Evolutionary conservation across 2,797 vertebrate genomes (phyloP).

Genomic region (Bradypodion ventrale): DNA sequence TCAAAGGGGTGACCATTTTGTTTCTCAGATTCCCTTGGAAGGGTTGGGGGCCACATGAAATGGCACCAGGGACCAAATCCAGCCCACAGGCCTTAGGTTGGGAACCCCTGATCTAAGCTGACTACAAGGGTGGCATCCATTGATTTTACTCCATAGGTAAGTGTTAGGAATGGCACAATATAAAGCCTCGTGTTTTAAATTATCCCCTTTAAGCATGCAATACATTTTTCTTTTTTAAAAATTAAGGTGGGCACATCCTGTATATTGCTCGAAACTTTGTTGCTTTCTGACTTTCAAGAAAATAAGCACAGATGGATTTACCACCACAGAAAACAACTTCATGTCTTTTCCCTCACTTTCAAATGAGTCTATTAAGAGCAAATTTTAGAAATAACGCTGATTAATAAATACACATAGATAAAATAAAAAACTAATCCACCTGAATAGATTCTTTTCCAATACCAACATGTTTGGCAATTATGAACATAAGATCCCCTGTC

Average conservation of each 20-base stretch:
- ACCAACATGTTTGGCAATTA: no score
- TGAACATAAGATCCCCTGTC: no score
- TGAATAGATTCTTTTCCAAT: neutral
- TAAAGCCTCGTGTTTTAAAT: neutral
- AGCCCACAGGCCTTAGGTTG: no score
- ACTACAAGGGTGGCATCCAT: neutral
- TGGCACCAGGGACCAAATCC: no score
- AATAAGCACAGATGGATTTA: no score
- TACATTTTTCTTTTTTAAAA: neutral
- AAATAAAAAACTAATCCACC: neutral
- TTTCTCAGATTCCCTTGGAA: no score
- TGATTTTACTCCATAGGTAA: constrained; percentile 1
- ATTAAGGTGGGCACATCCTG: no score
- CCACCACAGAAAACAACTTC: neutral
- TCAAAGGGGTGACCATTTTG: no score
- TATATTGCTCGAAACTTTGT: neutral
- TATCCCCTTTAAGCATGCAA: neutral
- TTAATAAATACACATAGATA: neutral
- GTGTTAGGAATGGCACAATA: neutral
- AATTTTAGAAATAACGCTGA: constrained; percentile 1
- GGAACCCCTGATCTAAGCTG: neutral
- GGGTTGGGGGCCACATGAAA: no score
- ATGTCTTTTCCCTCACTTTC: neutral
- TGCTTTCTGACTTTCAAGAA: constrained; percentile 1
- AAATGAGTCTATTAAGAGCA: neutral